phyloP scores from a whole-genome alignment of 2,797 vertebrate species.

The Simalia tracyae region DNA sequence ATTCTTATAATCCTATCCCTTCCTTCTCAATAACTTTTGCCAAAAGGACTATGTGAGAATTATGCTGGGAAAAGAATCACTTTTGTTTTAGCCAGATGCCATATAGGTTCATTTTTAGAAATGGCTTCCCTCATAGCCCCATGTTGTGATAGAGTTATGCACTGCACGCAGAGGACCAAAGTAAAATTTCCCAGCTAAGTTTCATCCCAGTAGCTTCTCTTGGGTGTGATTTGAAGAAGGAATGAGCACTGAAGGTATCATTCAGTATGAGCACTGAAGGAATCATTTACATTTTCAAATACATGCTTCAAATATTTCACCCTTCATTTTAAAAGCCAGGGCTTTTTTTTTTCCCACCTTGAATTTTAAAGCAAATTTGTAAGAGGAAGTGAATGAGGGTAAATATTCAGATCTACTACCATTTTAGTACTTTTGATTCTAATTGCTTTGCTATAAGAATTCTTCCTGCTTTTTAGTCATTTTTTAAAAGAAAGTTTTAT shows the following conservation, averaged over 20 bases:
- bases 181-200: neutral
- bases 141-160: neutral
- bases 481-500: constrained; percentile 45
- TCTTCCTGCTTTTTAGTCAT: constrained; percentile 32
- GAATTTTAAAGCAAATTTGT: neutral
- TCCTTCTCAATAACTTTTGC: neutral
- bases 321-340: neutral
- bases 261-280: neutral
- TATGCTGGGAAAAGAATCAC: neutral
- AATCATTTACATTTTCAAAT: neutral
- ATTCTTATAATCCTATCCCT: neutral
- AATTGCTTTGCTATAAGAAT: constrained; percentile 15
- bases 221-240: neutral
- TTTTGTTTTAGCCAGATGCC: neutral
- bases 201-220: neutral
- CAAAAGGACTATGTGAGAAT: neutral
- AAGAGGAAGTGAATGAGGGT: neutral
- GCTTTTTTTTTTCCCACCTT: neutral
- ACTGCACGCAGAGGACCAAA: neutral
- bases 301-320: neutral
- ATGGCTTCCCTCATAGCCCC: neutral
- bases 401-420: constrained; percentile 12
- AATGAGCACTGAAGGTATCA: neutral
- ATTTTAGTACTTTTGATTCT: constrained; percentile 10
- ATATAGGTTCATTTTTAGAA: neutral